Conservation (phyloP, 2,888 invertebrate species). For the Byasa hedistus region DNA sequence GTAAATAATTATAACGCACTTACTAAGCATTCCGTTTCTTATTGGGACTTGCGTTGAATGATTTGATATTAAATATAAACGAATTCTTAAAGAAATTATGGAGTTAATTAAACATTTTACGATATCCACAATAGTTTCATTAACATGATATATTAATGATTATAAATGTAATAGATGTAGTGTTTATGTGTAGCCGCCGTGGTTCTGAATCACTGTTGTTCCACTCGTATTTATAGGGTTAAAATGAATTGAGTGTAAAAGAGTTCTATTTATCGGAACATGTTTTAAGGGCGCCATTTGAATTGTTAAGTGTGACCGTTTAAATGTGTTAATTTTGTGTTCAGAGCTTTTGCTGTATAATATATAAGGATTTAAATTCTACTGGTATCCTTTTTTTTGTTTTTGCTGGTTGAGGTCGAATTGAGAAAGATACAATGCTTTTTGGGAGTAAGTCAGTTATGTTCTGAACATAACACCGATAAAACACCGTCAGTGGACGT, state of each 20-base stretch:
- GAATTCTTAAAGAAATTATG: conserved; percentile 18
- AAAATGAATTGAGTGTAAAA: conserved; percentile 36
- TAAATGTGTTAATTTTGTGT: not conserved
- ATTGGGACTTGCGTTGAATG: conserved; percentile 26
- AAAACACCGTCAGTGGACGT: too few relatives aligned
- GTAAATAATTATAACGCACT: conserved; percentile 22
- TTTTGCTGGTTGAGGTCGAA: too few relatives aligned
- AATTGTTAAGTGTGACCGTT: conserved; percentile 13
- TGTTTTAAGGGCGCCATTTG: conserved; percentile 16
- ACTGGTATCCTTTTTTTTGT: not conserved
- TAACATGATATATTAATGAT: conserved; percentile 27
- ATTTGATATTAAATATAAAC: conserved; percentile 27
- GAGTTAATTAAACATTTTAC: conserved; percentile 16
- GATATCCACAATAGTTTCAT: conserved; percentile 24
- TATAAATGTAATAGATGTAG: conserved; percentile 35
- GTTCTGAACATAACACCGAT: too few relatives aligned
- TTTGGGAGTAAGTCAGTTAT: too few relatives aligned
- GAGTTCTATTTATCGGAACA: conserved; percentile 23
- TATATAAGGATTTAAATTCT: not conserved
- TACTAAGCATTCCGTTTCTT: conserved; percentile 28
- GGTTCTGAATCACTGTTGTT: conserved; percentile 63
- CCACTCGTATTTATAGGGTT: conserved; percentile 47
- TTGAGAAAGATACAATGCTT: too few relatives aligned
- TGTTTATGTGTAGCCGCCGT: conserved; percentile 45
- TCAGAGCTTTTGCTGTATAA: not conserved